A percentile compares a stretch with the other conserved stretches of the same genome.
Evolutionary conservation across 2,888 invertebrate genomes (phyloP).

Genomic region (Rhimphoctona megacephalus): DNA sequence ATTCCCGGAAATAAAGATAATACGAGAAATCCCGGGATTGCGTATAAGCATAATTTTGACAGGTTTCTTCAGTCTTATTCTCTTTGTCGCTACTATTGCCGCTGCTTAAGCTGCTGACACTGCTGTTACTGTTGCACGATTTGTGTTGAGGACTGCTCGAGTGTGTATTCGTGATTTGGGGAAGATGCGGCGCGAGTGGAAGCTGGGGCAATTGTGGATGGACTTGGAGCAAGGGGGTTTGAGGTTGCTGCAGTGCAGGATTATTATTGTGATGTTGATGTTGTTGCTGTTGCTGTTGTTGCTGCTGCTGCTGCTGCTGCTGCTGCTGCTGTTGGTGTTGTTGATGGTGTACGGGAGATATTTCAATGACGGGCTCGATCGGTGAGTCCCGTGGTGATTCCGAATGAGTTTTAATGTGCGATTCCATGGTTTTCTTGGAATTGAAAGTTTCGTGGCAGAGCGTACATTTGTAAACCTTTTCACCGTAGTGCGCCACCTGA

Average conservation of each 20-base stretch:
- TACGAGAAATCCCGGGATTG: slow-evolving; percentile 82
- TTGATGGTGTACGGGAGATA: slow-evolving; percentile 79
- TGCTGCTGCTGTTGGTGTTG: slow-evolving; percentile 36
- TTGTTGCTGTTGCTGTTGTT: slow-evolving; percentile 72
- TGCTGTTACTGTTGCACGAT: slow-evolving; percentile 72
- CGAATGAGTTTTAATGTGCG: slow-evolving; percentile 93
- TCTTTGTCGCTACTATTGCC: slow-evolving; percentile 76
- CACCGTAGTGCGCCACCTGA: slow-evolving; percentile 95
- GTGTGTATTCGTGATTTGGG: background rate
- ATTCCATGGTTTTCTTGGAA: slow-evolving; percentile 96
- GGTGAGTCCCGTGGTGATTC: slow-evolving; percentile 85
- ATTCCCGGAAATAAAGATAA: slow-evolving; percentile 82
- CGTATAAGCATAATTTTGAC: slow-evolving; percentile 65
- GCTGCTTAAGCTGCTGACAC: slow-evolving; percentile 79
- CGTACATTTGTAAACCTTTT: slow-evolving; percentile 96
- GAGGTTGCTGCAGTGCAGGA: background rate
- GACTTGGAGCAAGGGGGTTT: background rate
- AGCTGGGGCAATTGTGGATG: background rate
- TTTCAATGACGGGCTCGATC: slow-evolving; percentile 81
- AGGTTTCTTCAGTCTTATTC: slow-evolving; percentile 80
- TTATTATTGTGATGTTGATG: background rate
- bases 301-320: slow-evolving; percentile 73
- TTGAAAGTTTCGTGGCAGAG: slow-evolving; percentile 96
- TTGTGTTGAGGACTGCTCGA: slow-evolving; percentile 48
- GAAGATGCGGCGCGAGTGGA: background rate